These are phyloP conservation scores for Drosophila diplacantha DNA, from an alignment of 2,888 invertebrate species.

Conservation along the genomic window DNA sequence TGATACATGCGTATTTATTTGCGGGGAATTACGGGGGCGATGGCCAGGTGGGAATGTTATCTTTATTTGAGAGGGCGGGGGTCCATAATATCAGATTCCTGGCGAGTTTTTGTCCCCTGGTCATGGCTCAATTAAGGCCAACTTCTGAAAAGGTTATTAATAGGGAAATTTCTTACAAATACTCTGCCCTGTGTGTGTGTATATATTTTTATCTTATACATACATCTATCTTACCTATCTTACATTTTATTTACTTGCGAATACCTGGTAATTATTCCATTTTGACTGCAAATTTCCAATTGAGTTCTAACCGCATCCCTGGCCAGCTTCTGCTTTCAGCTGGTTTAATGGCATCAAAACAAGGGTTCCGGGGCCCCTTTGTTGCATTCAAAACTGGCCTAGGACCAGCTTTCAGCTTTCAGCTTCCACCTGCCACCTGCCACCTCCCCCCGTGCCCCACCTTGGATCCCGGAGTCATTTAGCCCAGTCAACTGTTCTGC, in stretches of 20 bases:
- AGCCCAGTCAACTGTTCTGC: conserved; percentile 60
- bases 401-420: background rate
- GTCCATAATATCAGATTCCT: background rate
- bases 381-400: background rate
- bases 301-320: too few relatives aligned
- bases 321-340: background rate
- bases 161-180: background rate
- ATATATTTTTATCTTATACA: background rate
- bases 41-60: conserved; percentile 32
- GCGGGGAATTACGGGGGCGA: background rate
- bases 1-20: conserved; percentile 17
- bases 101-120: background rate
- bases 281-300: background rate
- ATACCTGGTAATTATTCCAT: background rate
- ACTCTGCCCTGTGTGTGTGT: background rate
- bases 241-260: background rate
- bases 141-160: background rate
- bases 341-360: background rate
- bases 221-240: too few relatives aligned
- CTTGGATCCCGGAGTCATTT: conserved; percentile 49
- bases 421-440: too few relatives aligned
- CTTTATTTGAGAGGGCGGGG: conserved; percentile 36
- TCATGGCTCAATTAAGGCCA: background rate
- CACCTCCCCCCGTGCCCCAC: background rate
- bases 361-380: conserved; percentile 1